Evolutionary conservation across 2,797 vertebrate species (phyloP).

Genomic region (Hemibagrus guttatus): DNA sequence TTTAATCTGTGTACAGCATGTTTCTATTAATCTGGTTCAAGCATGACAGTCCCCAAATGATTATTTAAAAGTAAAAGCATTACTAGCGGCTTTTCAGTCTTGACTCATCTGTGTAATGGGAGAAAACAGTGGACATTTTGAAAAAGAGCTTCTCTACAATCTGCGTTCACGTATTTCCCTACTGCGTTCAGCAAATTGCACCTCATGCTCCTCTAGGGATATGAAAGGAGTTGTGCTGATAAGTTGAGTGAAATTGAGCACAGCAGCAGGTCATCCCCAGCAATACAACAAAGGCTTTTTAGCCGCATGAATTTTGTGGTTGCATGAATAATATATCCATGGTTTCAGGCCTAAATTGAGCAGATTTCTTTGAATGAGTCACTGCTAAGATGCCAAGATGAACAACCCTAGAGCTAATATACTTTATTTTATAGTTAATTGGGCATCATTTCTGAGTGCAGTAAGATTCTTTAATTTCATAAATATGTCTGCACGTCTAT

Average conservation of each 20-base stretch:
- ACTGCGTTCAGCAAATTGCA: conserved; percentile 41
- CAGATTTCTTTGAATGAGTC: conserved; percentile 31
- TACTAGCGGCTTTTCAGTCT: neutral
- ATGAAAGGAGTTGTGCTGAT: conserved; percentile 42
- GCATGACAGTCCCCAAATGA: neutral
- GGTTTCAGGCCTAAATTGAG: conserved; percentile 10
- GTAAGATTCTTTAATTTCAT: neutral
- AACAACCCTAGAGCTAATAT: conserved; percentile 1
- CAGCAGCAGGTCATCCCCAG: conserved; percentile 46
- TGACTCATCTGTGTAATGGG: neutral
- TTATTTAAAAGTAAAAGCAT: neutral
- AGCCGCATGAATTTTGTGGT: conserved; percentile 28
- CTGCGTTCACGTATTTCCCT: conserved; percentile 33
- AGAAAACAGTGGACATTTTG: conserved; percentile 21
- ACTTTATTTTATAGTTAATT: conserved; percentile 10
- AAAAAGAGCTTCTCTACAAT: conserved; percentile 6
- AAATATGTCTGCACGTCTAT: neutral
- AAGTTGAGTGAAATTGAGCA: conserved; percentile 42
- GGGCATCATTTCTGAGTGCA: neutral
- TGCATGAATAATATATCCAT: conserved; percentile 39
- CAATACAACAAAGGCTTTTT: conserved; percentile 39
- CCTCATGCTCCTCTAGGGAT: conserved; percentile 37
- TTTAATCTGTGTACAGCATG: neutral
- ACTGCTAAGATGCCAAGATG: neutral
- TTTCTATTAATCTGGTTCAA: neutral